These are phyloP conservation scores for Monopterus albus DNA, from an alignment of 2,113 vertebrate species.

Conservation along the genomic window DNA sequence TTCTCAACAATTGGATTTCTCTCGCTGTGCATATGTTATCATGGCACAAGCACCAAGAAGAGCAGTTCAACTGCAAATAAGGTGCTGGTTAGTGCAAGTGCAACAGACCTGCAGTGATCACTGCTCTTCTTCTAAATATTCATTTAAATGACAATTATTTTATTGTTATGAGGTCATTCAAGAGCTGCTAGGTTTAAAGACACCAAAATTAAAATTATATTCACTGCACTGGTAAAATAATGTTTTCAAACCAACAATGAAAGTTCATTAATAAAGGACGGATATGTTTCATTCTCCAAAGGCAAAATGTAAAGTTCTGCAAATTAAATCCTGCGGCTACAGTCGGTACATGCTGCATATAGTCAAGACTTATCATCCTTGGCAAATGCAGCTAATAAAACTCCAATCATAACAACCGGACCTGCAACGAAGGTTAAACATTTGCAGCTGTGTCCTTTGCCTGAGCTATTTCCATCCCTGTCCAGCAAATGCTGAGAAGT, in stretches of 20 bases:
- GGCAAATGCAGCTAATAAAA: conserved; percentile 54
- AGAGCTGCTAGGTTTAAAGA: not conserved
- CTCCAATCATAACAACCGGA: conserved; percentile 51
- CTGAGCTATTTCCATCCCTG: conserved; percentile 33
- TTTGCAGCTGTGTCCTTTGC: conserved; percentile 62
- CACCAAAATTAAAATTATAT: too few relatives aligned
- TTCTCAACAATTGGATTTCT: conserved; percentile 72
- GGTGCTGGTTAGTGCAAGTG: not conserved
- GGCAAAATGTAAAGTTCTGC: conserved; percentile 43
- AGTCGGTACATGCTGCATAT: conserved; percentile 25
- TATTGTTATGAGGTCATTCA: not conserved
- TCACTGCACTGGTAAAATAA: not conserved
- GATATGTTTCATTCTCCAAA: conserved; percentile 18
- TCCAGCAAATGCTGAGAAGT: conserved; percentile 41
- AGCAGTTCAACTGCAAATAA: conserved; percentile 7
- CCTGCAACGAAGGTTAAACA: conserved; percentile 64
- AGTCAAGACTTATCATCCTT: conserved; percentile 36
- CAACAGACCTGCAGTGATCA: not conserved
- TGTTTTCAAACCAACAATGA: not conserved
- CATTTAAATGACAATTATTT: conserved; percentile 1
- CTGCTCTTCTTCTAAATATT: not conserved
- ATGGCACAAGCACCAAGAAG: conserved; percentile 28
- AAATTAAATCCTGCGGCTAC: conserved; percentile 49
- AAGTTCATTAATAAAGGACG: conserved; percentile 15
- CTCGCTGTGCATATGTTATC: conserved; percentile 51